A percentile compares a stretch with the other conserved stretches of the same genome.
Conservation (phyloP, 2,113 vertebrate species). For the Clarias macrocephalus region DNA sequence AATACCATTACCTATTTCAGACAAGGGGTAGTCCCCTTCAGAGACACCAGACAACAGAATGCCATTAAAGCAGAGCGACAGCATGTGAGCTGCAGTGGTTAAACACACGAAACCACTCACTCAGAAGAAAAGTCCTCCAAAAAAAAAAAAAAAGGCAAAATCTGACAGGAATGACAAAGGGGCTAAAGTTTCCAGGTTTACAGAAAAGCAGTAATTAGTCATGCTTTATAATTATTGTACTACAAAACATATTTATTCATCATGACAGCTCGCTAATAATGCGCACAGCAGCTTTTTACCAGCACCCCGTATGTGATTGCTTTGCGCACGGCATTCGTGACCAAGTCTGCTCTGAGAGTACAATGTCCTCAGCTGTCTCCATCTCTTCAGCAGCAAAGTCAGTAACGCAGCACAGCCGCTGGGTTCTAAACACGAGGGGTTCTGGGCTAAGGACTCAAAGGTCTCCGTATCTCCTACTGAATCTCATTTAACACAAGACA, state of each 20-base stretch:
- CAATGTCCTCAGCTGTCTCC: conserved; percentile 1
- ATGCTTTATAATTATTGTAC: neutral
- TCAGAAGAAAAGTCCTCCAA: neutral
- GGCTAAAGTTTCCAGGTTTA: neutral
- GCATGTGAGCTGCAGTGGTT: neutral
- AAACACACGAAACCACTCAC: neutral
- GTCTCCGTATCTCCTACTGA: conserved; percentile 7
- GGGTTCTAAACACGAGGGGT: neutral
- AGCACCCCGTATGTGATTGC: conserved; percentile 3
- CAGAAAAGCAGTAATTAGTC: conserved; percentile 23
- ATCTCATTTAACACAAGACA: conserved; percentile 6
- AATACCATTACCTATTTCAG: neutral
- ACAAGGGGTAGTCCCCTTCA: neutral
- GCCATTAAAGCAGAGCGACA: neutral
- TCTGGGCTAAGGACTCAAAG: neutral
- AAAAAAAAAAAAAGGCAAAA: neutral
- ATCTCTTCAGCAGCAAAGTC: conserved; percentile 23
- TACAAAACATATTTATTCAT: neutral
- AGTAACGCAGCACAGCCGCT: conserved; percentile 14
- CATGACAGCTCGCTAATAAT: conserved; percentile 25
- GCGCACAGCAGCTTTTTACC: conserved; percentile 1
- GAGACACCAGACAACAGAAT: neutral
- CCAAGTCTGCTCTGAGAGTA: conserved; percentile 18
- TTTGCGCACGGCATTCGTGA: conserved; percentile 4
- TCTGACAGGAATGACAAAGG: neutral